Evolutionary conservation across 64 coral and sea anemone species (phyloP), one percentile per base, ranked within the genome.

Genomic region (Montipora sp.): DNA sequence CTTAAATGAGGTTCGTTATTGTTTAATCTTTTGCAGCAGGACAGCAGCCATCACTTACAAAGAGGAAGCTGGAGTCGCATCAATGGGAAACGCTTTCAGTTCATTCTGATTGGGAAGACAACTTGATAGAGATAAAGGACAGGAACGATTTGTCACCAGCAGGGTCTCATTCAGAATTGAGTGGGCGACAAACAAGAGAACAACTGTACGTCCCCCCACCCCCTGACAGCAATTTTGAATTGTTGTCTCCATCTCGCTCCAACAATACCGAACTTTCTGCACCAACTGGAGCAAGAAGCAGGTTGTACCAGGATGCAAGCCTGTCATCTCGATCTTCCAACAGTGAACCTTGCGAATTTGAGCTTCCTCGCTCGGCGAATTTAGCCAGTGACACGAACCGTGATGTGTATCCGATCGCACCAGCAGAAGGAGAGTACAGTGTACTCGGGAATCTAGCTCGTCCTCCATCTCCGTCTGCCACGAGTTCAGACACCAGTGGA

Each of bases 181-280:
- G 19, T 81, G 79, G 4, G 4, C 44, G 19, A 50, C 63, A 70
- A 11, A 51, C 82, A 71, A n/a, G 18, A 18, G 82, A 85, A 21
- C 16, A 71, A 71, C 46, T 85, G 14, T 85, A 85, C 13, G 16
- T 85, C 59, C 82, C 82, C 4, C 82, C 82, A 69, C 82, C 82
- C 3, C 82, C 82, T 85, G 16, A 22, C 1, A 72, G 18, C 19
- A 22, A 45, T 48, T 16, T 5, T 71, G 68, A 21, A 71, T 4
- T 3, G 21, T 71, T 18, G 2, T 21, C 68, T 23, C 20, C 19
- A 0, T 23, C 68, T 71, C 5, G 0, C 10, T 13, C 21, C 59
- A 23, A 5, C 15, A 58, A 7, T 66, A 3, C 12, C 44, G 58
- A 6, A 20, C 2, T 36, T 11, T 18, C 60, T 72, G 66, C 61